Base-by-base conservation (phyloP, 2,797 vertebrate genomes). In the Alcedo quadribrachys region DNA sequence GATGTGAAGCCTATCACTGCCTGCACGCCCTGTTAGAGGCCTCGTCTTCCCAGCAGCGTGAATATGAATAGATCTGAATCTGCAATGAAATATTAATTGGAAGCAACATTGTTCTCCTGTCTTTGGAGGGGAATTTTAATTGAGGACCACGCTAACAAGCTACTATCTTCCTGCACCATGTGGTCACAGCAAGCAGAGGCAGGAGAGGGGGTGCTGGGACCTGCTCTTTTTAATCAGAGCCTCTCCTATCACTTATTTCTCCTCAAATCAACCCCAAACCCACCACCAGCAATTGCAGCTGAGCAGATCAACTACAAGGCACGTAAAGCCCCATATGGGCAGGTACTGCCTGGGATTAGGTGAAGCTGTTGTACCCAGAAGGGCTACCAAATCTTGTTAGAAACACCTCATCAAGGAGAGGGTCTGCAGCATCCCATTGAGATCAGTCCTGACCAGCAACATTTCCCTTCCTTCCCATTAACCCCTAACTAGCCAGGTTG, bases 51-150 rank as follows among this genome's bases (percentile, higher is more conserved):
- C 83, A 67, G 88, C 88, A 81, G 63, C 17, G 0, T 37, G 73
- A 42, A 50, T 22, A 60, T 40, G 71, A 51, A 78, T 22, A 54
- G 81, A 82, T 51, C 78, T 27, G 86, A 80, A 61, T 22, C 65
- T 24, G 85, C 89, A 76, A 76, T 65, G 86, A 89, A 90, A 93
- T 81, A 87, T 68, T 93, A 83, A 93, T 74, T 62, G 85, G 69
- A 75, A 90, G 55, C 79, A 90, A 51, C 0, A 8, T 70, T 65
- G 1, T 40, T 78, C 87, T 93, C 30, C 61, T 69, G 2, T 46
- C 69, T 66, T 55, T 0, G 7, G 81, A 74, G 63, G 37, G 84
- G 88, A 81, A 81, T 87, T 95, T 85, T 95, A 95, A 92, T 80
- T 71, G 92, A 91, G 61, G 61, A 21, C 53, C 68, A 37, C 2